Conservation (phyloP, 2,113 vertebrate species). For the Ciconia maguari region DNA sequence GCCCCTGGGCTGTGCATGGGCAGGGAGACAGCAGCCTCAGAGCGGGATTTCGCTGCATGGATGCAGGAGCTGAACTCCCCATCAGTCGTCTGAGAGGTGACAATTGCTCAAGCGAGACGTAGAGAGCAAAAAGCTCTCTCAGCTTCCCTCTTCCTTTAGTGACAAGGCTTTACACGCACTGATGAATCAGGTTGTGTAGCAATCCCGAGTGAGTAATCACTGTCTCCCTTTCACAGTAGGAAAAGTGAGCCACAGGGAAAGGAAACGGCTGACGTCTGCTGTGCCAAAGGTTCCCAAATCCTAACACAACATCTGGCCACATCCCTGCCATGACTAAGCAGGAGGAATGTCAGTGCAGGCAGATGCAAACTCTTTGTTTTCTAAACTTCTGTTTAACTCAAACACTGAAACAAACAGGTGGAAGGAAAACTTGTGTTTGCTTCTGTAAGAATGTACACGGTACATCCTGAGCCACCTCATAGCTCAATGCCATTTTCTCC, state of each 20-base stretch:
- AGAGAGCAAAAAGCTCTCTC: neutral
- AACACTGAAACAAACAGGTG: neutral
- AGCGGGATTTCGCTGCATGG: neutral
- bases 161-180: neutral
- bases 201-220: neutral
- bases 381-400: neutral
- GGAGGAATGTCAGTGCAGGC: neutral
- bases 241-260: conserved; percentile 25
- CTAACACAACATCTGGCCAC: rapidly evolving
- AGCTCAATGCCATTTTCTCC: neutral
- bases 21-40: neutral
- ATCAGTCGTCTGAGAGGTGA: neutral
- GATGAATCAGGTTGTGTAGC: neutral
- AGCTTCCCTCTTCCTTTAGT: neutral
- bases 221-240: neutral
- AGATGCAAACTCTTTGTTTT: neutral
- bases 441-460: rapidly evolving
- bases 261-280: neutral
- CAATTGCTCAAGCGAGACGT: neutral
- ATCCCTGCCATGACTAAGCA: neutral
- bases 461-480: neutral
- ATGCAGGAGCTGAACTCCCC: neutral
- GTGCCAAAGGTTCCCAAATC: neutral
- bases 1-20: neutral
- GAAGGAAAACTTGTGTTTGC: neutral